These are phyloP conservation scores for Drosophila ironensis DNA, from an alignment of 1,140 invertebrate genomes.

Conservation along the genomic window DNA sequence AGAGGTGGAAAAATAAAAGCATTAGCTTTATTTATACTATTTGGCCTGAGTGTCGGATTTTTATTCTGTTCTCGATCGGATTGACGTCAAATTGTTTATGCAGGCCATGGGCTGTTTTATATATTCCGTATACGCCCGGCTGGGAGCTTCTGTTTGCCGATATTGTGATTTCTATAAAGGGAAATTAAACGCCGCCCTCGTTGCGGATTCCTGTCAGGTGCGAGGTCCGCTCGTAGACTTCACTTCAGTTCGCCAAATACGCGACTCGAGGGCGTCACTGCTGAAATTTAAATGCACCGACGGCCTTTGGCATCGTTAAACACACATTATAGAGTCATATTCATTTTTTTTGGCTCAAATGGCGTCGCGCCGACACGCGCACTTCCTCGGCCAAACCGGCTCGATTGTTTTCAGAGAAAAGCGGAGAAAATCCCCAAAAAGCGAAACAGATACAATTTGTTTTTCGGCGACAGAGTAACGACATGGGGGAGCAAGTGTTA, in stretches of 20 bases:
- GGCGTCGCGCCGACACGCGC: slow-evolving; percentile 56
- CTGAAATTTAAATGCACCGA: slow-evolving; percentile 51
- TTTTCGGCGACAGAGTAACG: slow-evolving; percentile 32
- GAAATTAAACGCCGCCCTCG: slow-evolving; percentile 43
- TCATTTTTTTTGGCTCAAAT: slow-evolving; percentile 43
- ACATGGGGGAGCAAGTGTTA: slow-evolving; percentile 50
- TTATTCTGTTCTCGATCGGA: slow-evolving; percentile 32
- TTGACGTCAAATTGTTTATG: slow-evolving; percentile 77
- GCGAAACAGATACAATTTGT: slow-evolving; percentile 22
- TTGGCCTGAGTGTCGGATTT: slow-evolving; percentile 36
- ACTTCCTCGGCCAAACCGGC: slow-evolving; percentile 51
- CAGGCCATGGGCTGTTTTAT: slow-evolving; percentile 53
- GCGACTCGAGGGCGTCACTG: slow-evolving; percentile 43
- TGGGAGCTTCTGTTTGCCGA: slow-evolving; percentile 12
- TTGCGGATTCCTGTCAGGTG: slow-evolving; percentile 52
- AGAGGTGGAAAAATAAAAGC: background rate
- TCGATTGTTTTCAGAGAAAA: slow-evolving; percentile 55
- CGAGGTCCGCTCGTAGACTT: no score
- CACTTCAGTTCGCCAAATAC: slow-evolving; percentile 62
- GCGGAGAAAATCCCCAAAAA: slow-evolving; percentile 17
- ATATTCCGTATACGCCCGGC: slow-evolving; percentile 14
- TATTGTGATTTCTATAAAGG: slow-evolving; percentile 38
- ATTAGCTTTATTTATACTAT: slow-evolving; percentile 31
- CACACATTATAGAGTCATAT: slow-evolving; percentile 38
- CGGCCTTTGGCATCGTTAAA: slow-evolving; percentile 14